Percentiles rank a stretch among this genome's conserved stretches.
phyloP scores from a whole-genome alignment of 2,797 vertebrate genomes.

The Amphiprion clarkii region DNA sequence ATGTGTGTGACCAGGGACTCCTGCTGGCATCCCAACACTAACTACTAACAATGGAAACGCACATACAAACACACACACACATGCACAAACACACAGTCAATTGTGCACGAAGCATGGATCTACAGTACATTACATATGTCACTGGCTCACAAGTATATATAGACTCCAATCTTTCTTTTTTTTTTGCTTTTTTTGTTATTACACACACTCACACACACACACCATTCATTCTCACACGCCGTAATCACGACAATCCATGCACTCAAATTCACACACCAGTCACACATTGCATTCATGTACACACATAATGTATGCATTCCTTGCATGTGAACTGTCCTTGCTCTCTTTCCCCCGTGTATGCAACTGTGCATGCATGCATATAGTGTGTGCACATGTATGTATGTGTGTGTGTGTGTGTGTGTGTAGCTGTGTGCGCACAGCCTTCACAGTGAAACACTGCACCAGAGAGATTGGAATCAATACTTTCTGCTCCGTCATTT shows the following conservation, averaged over 20 bases:
- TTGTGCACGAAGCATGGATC: slow-evolving; percentile 30
- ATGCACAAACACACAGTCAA: slow-evolving; percentile 22
- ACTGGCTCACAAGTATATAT: slow-evolving; percentile 43
- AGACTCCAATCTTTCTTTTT: slow-evolving; percentile 10
- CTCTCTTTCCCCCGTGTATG: slow-evolving; percentile 32
- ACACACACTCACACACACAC: not conserved
- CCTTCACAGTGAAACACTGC: slow-evolving; percentile 94
- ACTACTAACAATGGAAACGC: slow-evolving; percentile 52
- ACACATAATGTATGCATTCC: slow-evolving; percentile 40
- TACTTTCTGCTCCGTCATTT: slow-evolving; percentile 97
- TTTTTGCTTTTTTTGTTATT: not conserved
- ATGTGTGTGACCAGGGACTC: slow-evolving; percentile 76
- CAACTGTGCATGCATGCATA: slow-evolving; percentile 12
- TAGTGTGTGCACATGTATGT: slow-evolving; percentile 48
- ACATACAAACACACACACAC: slow-evolving; percentile 16
- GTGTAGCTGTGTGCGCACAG: slow-evolving; percentile 68
- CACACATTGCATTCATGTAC: slow-evolving; percentile 23
- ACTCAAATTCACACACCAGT: slow-evolving; percentile 40
- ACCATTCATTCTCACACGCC: slow-evolving; percentile 11
- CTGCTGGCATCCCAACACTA: slow-evolving; percentile 70
- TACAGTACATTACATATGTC: slow-evolving; percentile 47
- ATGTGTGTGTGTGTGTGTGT: slow-evolving; percentile 23
- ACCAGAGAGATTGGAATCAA: slow-evolving; percentile 97
- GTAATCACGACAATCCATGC: slow-evolving; percentile 11
- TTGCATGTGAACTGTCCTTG: slow-evolving; percentile 40